phyloP scores from a whole-genome alignment of 2,888 invertebrate genomes.

The Apamea sordens region DNA sequence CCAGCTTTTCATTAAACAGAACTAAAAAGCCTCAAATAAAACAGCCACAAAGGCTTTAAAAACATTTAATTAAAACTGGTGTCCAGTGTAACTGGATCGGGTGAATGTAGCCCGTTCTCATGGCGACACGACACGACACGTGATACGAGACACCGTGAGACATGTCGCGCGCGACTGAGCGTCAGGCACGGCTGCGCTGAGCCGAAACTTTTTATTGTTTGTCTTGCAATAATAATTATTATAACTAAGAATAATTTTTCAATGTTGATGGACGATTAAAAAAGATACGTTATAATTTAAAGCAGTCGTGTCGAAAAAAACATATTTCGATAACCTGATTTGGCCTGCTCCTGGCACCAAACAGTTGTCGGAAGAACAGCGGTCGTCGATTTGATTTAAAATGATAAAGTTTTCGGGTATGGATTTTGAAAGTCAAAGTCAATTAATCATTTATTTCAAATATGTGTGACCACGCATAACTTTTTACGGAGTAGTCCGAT shows the following conservation, averaged over 20 bases:
- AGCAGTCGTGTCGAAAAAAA: neutral
- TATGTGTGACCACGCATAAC: too few relatives aligned
- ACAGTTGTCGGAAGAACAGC: neutral
- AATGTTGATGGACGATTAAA: neutral
- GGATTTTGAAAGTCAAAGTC: neutral
- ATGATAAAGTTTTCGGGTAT: neutral
- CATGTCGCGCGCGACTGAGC: constrained; percentile 66
- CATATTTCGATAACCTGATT: neutral
- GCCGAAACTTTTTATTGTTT: constrained; percentile 47
- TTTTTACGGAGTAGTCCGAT: too few relatives aligned
- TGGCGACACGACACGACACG: constrained; percentile 56
- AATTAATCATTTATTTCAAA: too few relatives aligned
- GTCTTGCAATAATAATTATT: constrained; percentile 30
- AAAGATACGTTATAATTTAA: neutral
- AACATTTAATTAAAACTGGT: constrained; percentile 66
- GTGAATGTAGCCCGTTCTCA: constrained; percentile 61
- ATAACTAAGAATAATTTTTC: neutral
- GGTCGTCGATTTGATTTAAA: neutral
- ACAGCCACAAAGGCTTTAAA: constrained; percentile 53
- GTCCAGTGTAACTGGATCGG: constrained; percentile 53
- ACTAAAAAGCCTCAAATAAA: constrained; percentile 28
- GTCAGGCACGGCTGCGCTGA: constrained; percentile 62
- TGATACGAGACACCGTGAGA: constrained; percentile 72
- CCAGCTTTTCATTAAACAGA: constrained; percentile 43
- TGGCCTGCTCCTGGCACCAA: neutral